Conservation (phyloP, 2,888 invertebrate species). For the Cyclophora punctaria region DNA sequence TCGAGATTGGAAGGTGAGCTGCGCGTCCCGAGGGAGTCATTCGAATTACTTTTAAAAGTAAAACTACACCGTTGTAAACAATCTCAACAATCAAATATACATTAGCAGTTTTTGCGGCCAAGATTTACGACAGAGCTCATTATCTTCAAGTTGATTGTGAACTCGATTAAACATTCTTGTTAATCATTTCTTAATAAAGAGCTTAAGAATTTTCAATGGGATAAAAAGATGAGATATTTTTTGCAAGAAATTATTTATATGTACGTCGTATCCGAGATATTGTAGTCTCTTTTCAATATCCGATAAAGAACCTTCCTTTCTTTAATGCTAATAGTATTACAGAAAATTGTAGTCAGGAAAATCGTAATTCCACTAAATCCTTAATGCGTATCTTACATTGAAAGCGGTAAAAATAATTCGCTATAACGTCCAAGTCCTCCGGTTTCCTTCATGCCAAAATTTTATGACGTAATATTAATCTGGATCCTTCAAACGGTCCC, state of each 20-base stretch:
- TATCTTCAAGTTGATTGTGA: not conserved
- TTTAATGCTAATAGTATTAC: no score
- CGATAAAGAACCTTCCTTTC: no score
- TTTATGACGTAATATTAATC: constrained; percentile 39
- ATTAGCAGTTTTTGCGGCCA: constrained; percentile 16
- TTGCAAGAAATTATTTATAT: no score
- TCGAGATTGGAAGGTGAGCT: constrained; percentile 31
- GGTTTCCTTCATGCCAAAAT: constrained; percentile 14
- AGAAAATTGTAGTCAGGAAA: no score
- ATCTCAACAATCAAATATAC: constrained; percentile 20
- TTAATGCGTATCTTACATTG: not conserved
- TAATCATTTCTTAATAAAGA: no score
- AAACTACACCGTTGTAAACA: constrained; percentile 6
- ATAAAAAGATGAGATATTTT: no score
- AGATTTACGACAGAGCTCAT: constrained; percentile 13
- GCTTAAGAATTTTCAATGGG: no score
- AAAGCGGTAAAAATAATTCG: constrained; percentile 8
- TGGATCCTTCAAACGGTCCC: constrained; percentile 31
- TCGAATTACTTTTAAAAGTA: constrained; percentile 5
- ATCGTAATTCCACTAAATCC: no score
- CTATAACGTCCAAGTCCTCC: constrained; percentile 5
- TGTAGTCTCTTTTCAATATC: no score
- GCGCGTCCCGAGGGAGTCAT: constrained; percentile 5
- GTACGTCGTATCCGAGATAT: no score
- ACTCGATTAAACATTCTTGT: no score